A percentile compares a stretch with the other conserved stretches of the same genome.
Conservation (phyloP, 2,888 invertebrate species). For the Agrochola circellaris region DNA sequence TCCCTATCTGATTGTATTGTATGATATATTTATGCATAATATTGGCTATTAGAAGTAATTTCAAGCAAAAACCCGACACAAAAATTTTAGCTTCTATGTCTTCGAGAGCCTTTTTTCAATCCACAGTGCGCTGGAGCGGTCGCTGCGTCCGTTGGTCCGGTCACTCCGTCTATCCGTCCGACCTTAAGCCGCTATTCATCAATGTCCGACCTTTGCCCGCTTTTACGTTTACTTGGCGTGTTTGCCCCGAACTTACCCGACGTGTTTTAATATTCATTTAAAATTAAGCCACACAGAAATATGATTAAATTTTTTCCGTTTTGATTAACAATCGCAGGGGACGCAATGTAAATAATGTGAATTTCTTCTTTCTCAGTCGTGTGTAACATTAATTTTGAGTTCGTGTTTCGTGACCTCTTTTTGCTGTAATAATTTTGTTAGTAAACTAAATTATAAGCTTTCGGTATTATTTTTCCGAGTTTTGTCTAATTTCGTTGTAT, state of each 20-base stretch:
- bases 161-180: conserved; percentile 23
- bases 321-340: conserved; percentile 52
- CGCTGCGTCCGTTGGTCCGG: conserved; percentile 32
- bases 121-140: conserved; percentile 3
- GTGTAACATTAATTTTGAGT: conserved; percentile 54
- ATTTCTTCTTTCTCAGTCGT: conserved; percentile 50
- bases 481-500: conserved; percentile 30
- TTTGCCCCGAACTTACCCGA: conserved; percentile 67
- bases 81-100: no score
- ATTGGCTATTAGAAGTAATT: no score
- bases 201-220: conserved; percentile 75
- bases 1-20: no score
- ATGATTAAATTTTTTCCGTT: conserved; percentile 58
- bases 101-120: no score
- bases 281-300: conserved; percentile 66
- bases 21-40: no score
- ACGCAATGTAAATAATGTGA: conserved; percentile 58
- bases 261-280: conserved; percentile 75
- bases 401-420: conserved; percentile 55
- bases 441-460: conserved; percentile 47
- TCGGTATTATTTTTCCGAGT: conserved; percentile 22
- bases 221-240: conserved; percentile 70
- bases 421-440: conserved; percentile 42
- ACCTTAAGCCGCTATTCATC: conserved; percentile 74
- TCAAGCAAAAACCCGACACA: no score